Conservation (phyloP, 2,888 invertebrate genomes). For the Ennomos erosarius region DNA sequence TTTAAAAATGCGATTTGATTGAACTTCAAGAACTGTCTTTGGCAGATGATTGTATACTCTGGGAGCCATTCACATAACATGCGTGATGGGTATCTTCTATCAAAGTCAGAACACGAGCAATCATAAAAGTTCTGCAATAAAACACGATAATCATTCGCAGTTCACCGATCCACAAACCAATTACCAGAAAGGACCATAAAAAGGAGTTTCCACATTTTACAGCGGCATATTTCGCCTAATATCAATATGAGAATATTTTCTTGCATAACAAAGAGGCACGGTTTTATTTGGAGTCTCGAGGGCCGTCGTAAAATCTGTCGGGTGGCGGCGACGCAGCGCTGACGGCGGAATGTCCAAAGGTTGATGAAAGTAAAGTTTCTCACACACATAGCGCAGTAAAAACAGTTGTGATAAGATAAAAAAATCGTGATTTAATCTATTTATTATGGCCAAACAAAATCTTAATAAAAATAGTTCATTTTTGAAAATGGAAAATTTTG, state of each 20-base stretch:
- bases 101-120: not conserved
- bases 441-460: no score
- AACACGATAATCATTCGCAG: constrained; percentile 16
- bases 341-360: constrained; percentile 34
- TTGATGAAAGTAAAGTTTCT: constrained; percentile 12
- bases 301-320: constrained; percentile 48
- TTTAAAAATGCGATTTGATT: no score
- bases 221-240: constrained; percentile 40
- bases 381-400: not conserved
- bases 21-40: no score
- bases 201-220: constrained; percentile 26
- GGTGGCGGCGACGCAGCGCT: constrained; percentile 45
- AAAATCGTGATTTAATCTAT: no score
- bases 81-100: no score
- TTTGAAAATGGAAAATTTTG: no score
- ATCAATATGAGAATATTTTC: constrained; percentile 57
- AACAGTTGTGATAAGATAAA: not conserved
- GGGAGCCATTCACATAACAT: no score
- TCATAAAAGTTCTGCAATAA: constrained; percentile 2
- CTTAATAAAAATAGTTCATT: no score
- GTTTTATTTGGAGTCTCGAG: constrained; percentile 61
- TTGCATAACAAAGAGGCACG: constrained; percentile 58
- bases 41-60: no score
- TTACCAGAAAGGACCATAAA: constrained; percentile 35
- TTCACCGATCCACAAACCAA: constrained; percentile 27